A percentile compares a stretch with the other conserved stretches of the same genome.
These are phyloP conservation scores for Calycopis cecrops DNA, from an alignment of 1,140 invertebrate genomes.

Conservation along the genomic window DNA sequence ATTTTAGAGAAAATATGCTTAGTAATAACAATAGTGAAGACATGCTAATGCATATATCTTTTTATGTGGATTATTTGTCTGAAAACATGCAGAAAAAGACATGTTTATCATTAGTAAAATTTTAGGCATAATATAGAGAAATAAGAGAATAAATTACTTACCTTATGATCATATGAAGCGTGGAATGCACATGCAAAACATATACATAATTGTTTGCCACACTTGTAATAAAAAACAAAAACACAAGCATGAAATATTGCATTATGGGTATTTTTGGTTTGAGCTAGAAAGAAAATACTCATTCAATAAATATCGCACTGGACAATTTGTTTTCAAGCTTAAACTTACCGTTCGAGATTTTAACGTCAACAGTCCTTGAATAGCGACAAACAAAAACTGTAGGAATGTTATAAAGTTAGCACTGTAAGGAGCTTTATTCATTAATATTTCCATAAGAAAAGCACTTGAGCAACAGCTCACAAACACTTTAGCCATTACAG, in stretches of 20 bases:
- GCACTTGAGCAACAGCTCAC: conserved; percentile 53
- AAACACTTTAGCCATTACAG: conserved; percentile 44
- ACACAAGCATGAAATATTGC: conserved; percentile 52
- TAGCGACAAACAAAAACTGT: conserved; percentile 53
- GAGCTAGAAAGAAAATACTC: conserved; percentile 49
- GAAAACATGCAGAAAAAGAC: background rate
- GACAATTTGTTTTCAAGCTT: conserved; percentile 11
- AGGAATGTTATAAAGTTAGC: conserved; percentile 59
- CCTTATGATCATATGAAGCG: conserved; percentile 70
- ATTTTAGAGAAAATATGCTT: too few species aligned
- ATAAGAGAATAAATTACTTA: conserved; percentile 24
- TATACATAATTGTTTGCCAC: conserved; percentile 69
- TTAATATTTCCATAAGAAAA: conserved; percentile 66
- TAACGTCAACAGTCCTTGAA: conserved; percentile 48
- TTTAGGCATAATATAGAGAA: background rate
- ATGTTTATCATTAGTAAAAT: too few species aligned
- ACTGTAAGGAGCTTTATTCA: conserved; percentile 43
- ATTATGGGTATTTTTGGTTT: conserved; percentile 54
- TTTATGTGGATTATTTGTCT: too few species aligned
- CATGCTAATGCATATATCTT: too few species aligned
- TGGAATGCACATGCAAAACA: conserved; percentile 64
- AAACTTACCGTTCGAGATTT: conserved; percentile 50
- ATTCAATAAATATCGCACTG: conserved; percentile 9
- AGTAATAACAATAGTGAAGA: too few species aligned
- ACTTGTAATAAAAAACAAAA: conserved; percentile 61